These are phyloP conservation scores for Pseudorectes ferrugineus DNA, from an alignment of 2,113 vertebrate species.

Conservation along the genomic window DNA sequence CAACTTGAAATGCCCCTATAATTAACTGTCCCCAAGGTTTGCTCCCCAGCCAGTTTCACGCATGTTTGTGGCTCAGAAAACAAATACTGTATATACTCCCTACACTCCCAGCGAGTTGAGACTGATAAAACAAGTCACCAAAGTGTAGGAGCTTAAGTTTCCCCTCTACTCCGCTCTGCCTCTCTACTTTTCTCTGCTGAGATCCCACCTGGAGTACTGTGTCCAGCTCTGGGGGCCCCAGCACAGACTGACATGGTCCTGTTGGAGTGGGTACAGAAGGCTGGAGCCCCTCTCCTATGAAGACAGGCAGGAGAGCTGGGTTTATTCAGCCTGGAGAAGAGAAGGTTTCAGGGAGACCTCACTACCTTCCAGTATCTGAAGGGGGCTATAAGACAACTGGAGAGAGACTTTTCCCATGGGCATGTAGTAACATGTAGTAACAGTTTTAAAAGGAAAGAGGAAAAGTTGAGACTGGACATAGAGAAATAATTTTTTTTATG, in stretches of 20 bases:
- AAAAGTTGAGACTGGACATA: background rate
- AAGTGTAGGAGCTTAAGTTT: background rate
- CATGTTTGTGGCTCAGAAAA: background rate
- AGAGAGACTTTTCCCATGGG: background rate
- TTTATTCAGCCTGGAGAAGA: background rate
- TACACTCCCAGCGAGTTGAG: background rate
- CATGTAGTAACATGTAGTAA: background rate
- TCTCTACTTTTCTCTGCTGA: background rate
- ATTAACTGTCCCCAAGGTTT: background rate
- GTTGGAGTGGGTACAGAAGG: background rate
- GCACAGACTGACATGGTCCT: background rate
- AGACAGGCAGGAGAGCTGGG: background rate
- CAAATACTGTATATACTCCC: background rate
- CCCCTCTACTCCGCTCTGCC: background rate
- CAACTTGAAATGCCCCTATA: background rate
- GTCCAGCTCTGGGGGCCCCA: background rate
- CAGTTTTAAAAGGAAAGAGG: background rate
- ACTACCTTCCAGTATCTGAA: background rate
- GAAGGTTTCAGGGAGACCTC: background rate
- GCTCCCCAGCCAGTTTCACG: background rate
- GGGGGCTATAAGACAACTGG: background rate
- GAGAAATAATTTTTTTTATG: background rate
- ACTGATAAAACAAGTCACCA: background rate
- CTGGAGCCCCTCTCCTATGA: background rate
- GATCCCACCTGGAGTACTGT: background rate